Evolutionary conservation across 2,888 invertebrate genomes (phyloP).

Genomic region (Catocala nupta): DNA sequence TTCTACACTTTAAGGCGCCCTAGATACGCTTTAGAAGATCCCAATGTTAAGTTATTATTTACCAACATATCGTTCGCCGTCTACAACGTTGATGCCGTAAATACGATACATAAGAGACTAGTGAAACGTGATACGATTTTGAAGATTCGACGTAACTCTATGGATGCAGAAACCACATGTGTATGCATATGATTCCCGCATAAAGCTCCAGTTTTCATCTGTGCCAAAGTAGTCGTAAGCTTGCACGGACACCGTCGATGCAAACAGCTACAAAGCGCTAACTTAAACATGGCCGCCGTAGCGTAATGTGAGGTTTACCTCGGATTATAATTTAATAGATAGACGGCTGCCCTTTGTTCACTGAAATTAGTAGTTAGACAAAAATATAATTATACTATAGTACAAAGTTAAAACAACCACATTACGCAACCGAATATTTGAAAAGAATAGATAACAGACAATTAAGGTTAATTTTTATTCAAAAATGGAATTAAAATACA

Average conservation of each 20-base stretch:
- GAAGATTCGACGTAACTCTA: conserved; percentile 7
- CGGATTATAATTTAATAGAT: conserved; percentile 42
- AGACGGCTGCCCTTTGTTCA: conserved; percentile 25
- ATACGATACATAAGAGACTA: conserved; percentile 17
- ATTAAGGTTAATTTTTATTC: conserved; percentile 18
- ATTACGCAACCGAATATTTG: conserved; percentile 12
- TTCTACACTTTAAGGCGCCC: conserved; percentile 40
- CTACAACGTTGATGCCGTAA: conserved; percentile 18
- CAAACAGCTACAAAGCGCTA: conserved; percentile 51
- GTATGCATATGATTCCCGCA: conserved; percentile 15
- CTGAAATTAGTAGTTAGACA: conserved; percentile 7
- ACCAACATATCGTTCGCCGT: conserved; percentile 33
- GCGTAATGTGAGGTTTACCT: conserved; percentile 31
- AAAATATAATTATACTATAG: not conserved
- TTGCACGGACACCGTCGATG: conserved; percentile 16
- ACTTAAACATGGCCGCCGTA: conserved; percentile 46
- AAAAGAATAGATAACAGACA: conserved; percentile 13
- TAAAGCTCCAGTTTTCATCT: conserved; percentile 35
- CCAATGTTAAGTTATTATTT: conserved; percentile 37
- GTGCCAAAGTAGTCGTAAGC: conserved; percentile 27
- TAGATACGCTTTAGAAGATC: conserved; percentile 23
- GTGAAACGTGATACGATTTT: conserved; percentile 22
- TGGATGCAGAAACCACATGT: conserved; percentile 5
- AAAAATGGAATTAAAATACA: conserved; percentile 36
- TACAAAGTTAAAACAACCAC: conserved; percentile 7